phyloP scores from a whole-genome alignment of 1,140 invertebrate genomes.

The Drosophila prosaltans region DNA sequence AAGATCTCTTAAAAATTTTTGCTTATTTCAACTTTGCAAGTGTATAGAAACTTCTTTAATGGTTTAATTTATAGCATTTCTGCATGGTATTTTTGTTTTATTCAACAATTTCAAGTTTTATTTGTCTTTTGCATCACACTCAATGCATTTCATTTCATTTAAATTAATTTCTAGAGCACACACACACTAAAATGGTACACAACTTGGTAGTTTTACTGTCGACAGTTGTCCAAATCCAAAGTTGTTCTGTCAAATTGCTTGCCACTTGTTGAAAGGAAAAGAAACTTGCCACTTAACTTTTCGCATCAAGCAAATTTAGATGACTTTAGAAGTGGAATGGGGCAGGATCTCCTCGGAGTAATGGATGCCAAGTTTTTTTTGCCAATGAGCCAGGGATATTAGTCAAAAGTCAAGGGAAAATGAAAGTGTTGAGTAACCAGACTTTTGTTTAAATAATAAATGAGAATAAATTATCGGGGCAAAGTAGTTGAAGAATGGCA shows the following conservation, averaged over 20 bases:
- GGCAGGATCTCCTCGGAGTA: background rate
- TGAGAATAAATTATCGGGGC: background rate
- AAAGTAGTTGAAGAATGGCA: background rate
- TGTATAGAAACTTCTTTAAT: conserved; percentile 20
- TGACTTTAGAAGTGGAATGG: background rate
- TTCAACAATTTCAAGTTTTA: conserved; percentile 26
- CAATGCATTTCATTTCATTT: conserved; percentile 43
- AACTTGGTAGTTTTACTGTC: conserved; percentile 29
- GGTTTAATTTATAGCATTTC: conserved; percentile 20
- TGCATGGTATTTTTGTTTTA: background rate
- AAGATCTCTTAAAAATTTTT: background rate
- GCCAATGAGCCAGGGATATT: background rate
- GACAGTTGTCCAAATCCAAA: conserved; percentile 37
- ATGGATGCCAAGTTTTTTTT: conserved; percentile 1
- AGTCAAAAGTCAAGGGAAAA: conserved; percentile 8
- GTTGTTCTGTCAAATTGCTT: conserved; percentile 36
- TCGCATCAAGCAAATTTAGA: conserved; percentile 17
- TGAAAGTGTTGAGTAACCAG: conserved; percentile 6
- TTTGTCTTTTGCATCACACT: conserved; percentile 58
- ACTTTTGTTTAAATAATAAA: conserved; percentile 7
- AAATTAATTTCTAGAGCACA: conserved; percentile 51
- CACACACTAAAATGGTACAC: background rate
- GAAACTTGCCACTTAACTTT: conserved; percentile 42
- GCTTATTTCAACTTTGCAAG: conserved; percentile 14
- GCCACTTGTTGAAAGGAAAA: conserved; percentile 29